phyloP scores from a whole-genome alignment of 2,888 invertebrate genomes.

The Hirtodrosophila alboralis region DNA sequence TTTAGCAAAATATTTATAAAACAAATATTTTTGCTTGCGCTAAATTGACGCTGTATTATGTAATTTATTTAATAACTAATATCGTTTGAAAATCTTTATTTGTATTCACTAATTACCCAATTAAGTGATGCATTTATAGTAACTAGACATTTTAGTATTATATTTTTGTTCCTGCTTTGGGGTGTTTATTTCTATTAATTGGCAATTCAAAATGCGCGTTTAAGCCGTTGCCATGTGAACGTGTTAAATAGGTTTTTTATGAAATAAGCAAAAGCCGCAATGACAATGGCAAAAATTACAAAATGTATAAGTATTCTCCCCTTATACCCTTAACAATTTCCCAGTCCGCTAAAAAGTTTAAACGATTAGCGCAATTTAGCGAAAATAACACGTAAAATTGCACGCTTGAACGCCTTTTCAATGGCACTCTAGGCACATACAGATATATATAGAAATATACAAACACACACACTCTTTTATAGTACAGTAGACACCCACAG shows the following conservation, averaged over 20 bases:
- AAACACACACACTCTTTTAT: constrained; percentile 1
- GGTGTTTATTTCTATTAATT: constrained; percentile 16
- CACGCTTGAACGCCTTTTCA: constrained; percentile 76
- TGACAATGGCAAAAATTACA: constrained; percentile 41
- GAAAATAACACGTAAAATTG: constrained; percentile 75
- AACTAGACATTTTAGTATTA: not conserved
- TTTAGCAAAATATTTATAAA: too few species aligned
- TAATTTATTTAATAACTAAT: too few species aligned
- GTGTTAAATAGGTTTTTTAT: constrained; percentile 36
- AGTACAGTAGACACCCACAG: constrained; percentile 19
- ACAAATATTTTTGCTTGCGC: too few species aligned
- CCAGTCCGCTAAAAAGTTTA: constrained; percentile 61
- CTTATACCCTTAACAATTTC: constrained; percentile 3
- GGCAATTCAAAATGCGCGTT: constrained; percentile 34
- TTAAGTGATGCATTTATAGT: constrained; percentile 1
- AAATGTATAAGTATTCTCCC: constrained; percentile 26
- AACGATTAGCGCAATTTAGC: constrained; percentile 78
- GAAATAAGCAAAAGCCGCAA: constrained; percentile 31
- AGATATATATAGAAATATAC: constrained; percentile 10
- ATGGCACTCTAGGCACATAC: constrained; percentile 63
- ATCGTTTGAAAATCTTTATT: too few species aligned
- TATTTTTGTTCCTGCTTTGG: not conserved
- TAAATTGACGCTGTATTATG: too few species aligned
- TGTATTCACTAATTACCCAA: not conserved
- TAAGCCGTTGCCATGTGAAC: constrained; percentile 61